These are phyloP conservation scores for Antigone vipio DNA, from an alignment of 2,113 vertebrate genomes.

Conservation along the genomic window DNA sequence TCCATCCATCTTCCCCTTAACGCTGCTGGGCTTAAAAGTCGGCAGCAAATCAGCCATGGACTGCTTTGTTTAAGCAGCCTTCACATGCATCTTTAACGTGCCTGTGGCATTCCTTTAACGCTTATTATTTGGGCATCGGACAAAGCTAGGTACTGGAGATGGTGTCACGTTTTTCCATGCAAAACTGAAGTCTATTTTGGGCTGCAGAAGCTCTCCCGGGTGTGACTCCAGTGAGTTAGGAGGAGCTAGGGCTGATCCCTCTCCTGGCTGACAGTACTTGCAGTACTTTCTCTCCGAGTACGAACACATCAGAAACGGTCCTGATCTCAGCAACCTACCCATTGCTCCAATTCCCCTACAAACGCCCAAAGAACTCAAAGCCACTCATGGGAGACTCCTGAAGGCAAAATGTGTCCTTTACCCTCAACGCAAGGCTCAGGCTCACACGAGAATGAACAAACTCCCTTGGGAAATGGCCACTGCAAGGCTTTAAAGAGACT, in stretches of 20 bases:
- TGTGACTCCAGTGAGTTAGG: too few species aligned
- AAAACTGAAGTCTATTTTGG: background rate
- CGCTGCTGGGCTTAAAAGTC: background rate
- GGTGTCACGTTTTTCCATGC: too few species aligned
- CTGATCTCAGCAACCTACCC: background rate
- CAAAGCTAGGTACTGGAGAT: background rate
- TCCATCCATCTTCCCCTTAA: background rate
- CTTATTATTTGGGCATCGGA: background rate
- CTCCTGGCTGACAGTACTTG: fast-evolving
- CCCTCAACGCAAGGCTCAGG: background rate
- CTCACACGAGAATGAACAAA: fast-evolving
- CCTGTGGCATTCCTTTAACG: background rate
- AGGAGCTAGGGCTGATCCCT: background rate
- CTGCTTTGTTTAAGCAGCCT: background rate
- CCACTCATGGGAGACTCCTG: background rate
- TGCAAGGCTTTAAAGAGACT: background rate
- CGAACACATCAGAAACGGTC: background rate
- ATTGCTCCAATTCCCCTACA: background rate
- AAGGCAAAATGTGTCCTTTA: background rate
- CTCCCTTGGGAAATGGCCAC: background rate
- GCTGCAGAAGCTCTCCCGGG: background rate
- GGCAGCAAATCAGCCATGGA: background rate
- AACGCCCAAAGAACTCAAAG: background rate
- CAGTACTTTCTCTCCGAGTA: background rate
- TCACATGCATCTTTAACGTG: fast-evolving